Evolutionary conservation across 2,113 vertebrate species (phyloP).

Genomic region (Calonectris borealis): DNA sequence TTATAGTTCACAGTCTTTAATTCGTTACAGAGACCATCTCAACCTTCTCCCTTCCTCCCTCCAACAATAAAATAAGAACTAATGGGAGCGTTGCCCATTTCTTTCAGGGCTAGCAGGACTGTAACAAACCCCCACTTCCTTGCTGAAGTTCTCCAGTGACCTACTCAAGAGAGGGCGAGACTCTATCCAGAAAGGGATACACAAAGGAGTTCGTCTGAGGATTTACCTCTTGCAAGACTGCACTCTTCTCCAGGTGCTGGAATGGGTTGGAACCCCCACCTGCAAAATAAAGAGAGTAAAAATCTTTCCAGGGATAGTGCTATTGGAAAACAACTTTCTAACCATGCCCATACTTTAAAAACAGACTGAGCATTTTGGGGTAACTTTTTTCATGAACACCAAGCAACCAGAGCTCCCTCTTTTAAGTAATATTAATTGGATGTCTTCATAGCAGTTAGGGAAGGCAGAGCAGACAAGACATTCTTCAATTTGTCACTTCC

Average conservation of each 20-base stretch:
- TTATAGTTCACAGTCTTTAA: not conserved
- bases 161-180: not conserved
- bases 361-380: not conserved
- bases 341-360: not conserved
- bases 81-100: not conserved
- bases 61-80: not conserved
- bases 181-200: not conserved
- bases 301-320: not conserved
- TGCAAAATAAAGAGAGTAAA: conserved; percentile 19
- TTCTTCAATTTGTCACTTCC: not conserved
- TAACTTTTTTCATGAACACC: not conserved
- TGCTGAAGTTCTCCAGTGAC: not conserved
- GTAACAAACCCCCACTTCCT: not conserved
- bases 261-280: conserved; percentile 82
- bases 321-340: not conserved
- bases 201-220: not conserved
- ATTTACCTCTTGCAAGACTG: conserved; percentile 83
- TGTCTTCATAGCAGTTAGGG: not conserved
- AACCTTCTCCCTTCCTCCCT: not conserved
- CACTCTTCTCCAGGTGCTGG: conserved; percentile 83
- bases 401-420: not conserved
- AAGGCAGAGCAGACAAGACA: not conserved
- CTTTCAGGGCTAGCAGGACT: not conserved
- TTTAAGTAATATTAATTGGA: not conserved
- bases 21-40: not conserved